phyloP scores from a whole-genome alignment of 2,797 vertebrate species.

The Eulemur rubriventer region DNA sequence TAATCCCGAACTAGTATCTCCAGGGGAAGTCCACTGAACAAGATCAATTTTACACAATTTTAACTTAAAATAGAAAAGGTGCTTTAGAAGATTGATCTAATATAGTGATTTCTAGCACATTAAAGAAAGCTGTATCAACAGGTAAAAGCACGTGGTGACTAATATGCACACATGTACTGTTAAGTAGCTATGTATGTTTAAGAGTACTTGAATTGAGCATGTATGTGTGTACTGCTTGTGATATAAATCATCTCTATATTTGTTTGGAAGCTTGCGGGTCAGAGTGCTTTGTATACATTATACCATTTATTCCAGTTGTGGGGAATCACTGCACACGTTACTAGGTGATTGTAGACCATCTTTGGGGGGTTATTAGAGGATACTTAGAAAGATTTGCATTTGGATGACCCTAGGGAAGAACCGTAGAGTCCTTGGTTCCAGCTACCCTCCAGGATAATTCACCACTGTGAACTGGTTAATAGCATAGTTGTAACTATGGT shows the following conservation, averaged over 20 bases:
- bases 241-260: background rate
- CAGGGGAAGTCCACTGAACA: background rate
- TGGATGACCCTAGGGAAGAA: background rate
- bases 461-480: background rate
- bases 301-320: background rate
- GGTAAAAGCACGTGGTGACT: background rate
- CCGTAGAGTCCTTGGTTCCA: background rate
- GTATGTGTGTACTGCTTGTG: background rate
- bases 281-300: background rate
- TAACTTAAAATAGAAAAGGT: conserved; percentile 42
- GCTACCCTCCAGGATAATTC: background rate
- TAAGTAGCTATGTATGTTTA: background rate
- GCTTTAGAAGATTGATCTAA: conserved; percentile 48
- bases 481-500: background rate
- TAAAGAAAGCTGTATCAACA: background rate
- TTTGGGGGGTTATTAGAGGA: background rate
- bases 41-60: conserved; percentile 54
- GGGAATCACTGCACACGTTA: background rate
- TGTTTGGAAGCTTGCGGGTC: background rate
- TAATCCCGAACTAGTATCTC: conserved; percentile 54
- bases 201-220: background rate
- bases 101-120: background rate
- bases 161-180: background rate
- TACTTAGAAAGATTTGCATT: background rate
- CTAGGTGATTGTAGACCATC: background rate